Evolutionary conservation across 2,888 invertebrate species (phyloP).

Genomic region (Prosapia bicincta): DNA sequence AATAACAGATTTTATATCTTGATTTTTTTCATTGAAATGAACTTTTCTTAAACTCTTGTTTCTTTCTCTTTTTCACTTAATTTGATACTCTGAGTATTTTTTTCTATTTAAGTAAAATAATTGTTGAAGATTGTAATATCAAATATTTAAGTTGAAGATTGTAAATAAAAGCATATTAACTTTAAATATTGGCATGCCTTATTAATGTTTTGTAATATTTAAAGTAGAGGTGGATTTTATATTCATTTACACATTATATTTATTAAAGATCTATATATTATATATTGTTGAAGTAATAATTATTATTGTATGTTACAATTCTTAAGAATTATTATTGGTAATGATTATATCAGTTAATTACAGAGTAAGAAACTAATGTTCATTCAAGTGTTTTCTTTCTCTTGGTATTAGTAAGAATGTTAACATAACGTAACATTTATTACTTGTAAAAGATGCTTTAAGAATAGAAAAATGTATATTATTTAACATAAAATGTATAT

Average conservation of each 20-base stretch:
- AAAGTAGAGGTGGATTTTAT: not conserved
- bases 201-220: not conserved
- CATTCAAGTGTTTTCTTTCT: not conserved
- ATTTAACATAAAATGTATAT: not conserved
- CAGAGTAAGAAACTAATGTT: not conserved
- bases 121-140: no score
- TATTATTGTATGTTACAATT: constrained; percentile 1
- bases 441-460: not conserved
- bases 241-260: not conserved
- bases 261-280: not conserved
- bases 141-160: not conserved
- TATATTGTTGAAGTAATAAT: not conserved
- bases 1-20: no score
- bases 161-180: not conserved
- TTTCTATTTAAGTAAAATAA: no score
- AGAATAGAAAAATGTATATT: not conserved
- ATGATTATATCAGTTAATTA: not conserved
- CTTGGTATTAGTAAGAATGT: not conserved
- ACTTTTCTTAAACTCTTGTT: no score
- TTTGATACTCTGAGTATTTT: no score
- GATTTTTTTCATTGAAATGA: no score
- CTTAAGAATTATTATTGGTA: not conserved
- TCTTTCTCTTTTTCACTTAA: no score
- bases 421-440: not conserved
- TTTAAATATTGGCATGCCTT: not conserved